These are phyloP conservation scores for Steatornis caripensis DNA, from an alignment of 2,113 vertebrate species.

Conservation along the genomic window DNA sequence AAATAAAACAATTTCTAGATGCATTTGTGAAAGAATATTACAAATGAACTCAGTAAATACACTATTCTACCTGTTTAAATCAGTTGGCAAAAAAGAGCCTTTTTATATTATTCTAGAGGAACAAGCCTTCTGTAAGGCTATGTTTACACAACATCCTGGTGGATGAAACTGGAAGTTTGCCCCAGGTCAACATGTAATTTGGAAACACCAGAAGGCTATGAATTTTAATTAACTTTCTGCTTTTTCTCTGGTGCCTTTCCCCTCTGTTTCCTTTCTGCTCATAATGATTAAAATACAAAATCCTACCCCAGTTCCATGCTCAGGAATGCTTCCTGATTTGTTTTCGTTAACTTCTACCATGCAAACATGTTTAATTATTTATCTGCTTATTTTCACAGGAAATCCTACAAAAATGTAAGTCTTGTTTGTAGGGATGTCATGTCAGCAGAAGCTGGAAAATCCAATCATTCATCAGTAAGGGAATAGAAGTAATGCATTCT, in stretches of 20 bases:
- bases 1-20: not conserved
- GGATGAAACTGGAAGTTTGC: not conserved
- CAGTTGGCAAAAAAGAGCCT: not conserved
- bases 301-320: not conserved
- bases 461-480: not conserved
- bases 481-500: not conserved
- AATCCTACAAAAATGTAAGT: not conserved
- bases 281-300: conserved; percentile 22
- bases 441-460: conserved; percentile 7
- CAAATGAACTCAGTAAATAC: not conserved
- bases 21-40: not conserved
- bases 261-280: not conserved
- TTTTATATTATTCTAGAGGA: not conserved
- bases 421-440: not conserved
- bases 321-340: not conserved
- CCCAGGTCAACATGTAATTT: not conserved
- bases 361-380: conserved; percentile 40
- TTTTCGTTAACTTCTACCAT: conserved; percentile 21
- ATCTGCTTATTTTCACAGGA: conserved; percentile 21
- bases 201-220: conserved; percentile 14
- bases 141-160: not conserved
- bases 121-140: not conserved
- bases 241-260: not conserved
- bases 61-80: not conserved
- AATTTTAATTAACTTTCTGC: conserved; percentile 34